These are phyloP conservation scores for Syritta pipiens DNA, from an alignment of 2,888 invertebrate genomes.

Conservation along the genomic window DNA sequence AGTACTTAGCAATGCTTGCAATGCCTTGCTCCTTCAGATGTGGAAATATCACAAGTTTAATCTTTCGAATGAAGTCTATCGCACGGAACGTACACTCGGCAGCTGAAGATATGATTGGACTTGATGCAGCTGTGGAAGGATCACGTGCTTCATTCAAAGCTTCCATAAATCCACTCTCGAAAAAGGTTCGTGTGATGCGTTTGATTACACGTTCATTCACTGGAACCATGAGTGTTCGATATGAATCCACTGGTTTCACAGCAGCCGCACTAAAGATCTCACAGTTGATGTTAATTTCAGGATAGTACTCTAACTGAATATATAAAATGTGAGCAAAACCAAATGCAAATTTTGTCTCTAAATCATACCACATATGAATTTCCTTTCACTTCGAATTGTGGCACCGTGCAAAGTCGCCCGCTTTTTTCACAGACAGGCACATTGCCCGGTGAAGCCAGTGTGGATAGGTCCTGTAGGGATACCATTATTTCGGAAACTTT, in stretches of 20 bases:
- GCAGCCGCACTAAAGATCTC: constrained; percentile 81
- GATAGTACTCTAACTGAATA: constrained; percentile 83
- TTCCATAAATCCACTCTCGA: constrained; percentile 87
- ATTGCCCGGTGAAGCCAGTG: constrained; percentile 80
- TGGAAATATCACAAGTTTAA: constrained; percentile 82
- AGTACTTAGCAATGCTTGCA: constrained; percentile 78
- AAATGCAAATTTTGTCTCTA: not conserved
- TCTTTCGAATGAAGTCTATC: constrained; percentile 81
- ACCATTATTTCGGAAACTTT: too few species aligned
- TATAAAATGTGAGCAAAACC: not conserved
- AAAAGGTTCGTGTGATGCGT: constrained; percentile 87
- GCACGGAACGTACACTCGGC: constrained; percentile 82
- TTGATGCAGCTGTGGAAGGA: constrained; percentile 74
- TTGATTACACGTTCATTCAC: constrained; percentile 87
- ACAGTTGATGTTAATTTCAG: constrained; percentile 84
- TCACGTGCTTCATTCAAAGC: constrained; percentile 84
- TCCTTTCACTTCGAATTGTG: constrained; percentile 79
- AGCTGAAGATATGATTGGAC: constrained; percentile 80
- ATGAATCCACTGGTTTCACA: constrained; percentile 79
- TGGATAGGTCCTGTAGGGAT: constrained; percentile 81
- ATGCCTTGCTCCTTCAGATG: constrained; percentile 80
- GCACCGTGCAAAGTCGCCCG: constrained; percentile 82
- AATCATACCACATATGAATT: constrained; percentile 78
- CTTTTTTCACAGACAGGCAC: constrained; percentile 83
- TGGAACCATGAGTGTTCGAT: constrained; percentile 81